Evolutionary conservation across 2,797 vertebrate species (phyloP).

Genomic region (Macropus fuliginosus): DNA sequence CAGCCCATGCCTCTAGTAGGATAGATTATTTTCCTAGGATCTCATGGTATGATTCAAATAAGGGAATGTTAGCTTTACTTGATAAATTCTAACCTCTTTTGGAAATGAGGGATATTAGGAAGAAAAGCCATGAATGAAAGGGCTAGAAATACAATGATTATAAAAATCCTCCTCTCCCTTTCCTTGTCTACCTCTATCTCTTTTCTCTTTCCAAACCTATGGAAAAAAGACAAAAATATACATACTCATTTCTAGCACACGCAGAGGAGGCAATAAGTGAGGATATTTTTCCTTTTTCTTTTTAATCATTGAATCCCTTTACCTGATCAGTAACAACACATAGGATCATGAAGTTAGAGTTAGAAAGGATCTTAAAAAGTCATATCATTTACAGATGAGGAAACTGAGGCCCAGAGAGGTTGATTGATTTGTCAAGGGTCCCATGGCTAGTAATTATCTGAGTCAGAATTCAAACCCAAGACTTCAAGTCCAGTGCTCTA

Average conservation of each 20-base stretch:
- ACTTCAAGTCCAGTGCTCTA: not conserved
- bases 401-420: not conserved
- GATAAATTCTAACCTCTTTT: not conserved
- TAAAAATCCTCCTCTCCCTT: not conserved
- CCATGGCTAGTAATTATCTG: not conserved
- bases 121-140: not conserved
- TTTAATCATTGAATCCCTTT: not conserved
- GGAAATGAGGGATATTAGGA: not conserved
- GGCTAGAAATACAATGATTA: not conserved
- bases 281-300: not conserved
- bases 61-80: not conserved
- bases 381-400: not conserved
- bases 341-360: not conserved
- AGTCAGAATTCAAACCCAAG: not conserved
- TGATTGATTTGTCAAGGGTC: not conserved
- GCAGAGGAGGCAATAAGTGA: not conserved
- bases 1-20: not conserved
- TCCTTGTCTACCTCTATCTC: not conserved
- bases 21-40: not conserved
- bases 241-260: not conserved
- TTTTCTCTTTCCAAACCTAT: not conserved
- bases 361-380: not conserved
- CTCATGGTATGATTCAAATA: slow-evolving; percentile 1
- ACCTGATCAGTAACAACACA: not conserved
- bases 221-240: not conserved